Evolutionary conservation across 2,113 vertebrate genomes (phyloP), one percentile per base, ranked within the genome.

Genomic region (Polypterus senegalus): DNA sequence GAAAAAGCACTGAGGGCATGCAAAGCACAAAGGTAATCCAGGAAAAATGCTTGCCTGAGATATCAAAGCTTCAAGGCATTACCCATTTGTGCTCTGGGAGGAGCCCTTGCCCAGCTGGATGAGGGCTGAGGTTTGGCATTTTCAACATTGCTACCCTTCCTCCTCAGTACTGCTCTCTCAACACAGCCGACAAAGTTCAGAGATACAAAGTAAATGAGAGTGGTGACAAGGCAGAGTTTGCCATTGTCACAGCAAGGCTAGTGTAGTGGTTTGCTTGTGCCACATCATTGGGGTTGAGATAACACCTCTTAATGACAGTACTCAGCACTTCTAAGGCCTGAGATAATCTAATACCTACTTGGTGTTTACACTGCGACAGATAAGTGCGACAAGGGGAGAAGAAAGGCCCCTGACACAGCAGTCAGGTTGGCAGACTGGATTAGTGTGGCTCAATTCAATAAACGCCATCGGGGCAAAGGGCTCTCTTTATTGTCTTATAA

Each of bases 121-220:
- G 27, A 27, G 27, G 27, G 27, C 27, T 27, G 27, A 27, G 27
- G 27, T 2, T 27, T 27, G 27, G 27, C 27, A 27, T 27, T 27
- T 27, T 27, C 27, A 27, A 27, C 27, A 27, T 27, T 27, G 27
- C 27, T 27, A 27, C 27, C 27, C 27, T 27, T 27, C 27, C 27
- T 27, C 27, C 62, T 61, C 11, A 71, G 63, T 46, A 58, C 65
- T 69, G 64, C 77, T 78, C 76, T 74, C 75, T 85, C 81, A 86
- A 87, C 86, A 83, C 82, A 68, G 76, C 81, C 87, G 76, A 86
- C 90, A 93, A 89, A 91, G 87, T 91, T 92, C 91, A 94, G 71
- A 72, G 78, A 84, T 89, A 86, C 78, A 81, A 72, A 74, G 77
- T 79, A 27, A 27, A 27, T 78, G 81, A 86, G 27, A 85, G 79